Conservation (phyloP, 35 echinoderm and acorn worm species). For the Heliocidaris tuberculata region DNA sequence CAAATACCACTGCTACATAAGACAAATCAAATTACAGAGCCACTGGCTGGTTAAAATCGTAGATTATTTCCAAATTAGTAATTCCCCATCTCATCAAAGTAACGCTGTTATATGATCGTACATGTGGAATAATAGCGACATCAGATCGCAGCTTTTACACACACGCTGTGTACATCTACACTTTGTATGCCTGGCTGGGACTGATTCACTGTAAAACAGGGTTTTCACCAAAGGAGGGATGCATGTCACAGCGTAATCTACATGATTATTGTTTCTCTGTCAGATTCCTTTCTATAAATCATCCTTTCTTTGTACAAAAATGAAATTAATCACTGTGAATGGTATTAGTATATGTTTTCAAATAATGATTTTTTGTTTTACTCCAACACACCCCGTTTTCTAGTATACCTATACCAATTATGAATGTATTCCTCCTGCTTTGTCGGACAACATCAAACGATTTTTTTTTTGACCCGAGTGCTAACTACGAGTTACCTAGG, state of each 20-base stretch:
- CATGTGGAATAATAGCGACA: too few species aligned
- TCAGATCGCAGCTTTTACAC: too few species aligned
- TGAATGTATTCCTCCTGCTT: neutral
- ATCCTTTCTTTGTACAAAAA: too few species aligned
- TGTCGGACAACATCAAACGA: neutral
- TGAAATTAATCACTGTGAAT: too few species aligned
- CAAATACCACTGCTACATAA: neutral
- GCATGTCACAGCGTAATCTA: neutral
- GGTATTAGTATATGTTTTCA: too few species aligned
- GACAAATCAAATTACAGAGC: neutral
- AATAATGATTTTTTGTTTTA: too few species aligned
- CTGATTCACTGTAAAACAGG: neutral
- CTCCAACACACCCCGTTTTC: too few species aligned
- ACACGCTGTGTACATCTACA: neutral
- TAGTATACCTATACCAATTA: neutral
- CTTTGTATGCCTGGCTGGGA: neutral
- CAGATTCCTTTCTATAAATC: neutral
- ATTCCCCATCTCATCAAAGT: neutral
- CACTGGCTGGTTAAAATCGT: neutral
- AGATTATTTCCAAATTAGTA: neutral
- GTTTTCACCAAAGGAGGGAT: neutral
- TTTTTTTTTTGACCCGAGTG: too few species aligned
- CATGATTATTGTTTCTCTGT: neutral
- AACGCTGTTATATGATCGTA: too few species aligned
- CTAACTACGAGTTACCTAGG: too few species aligned